Evolutionary conservation across 2,797 vertebrate species (phyloP).

Genomic region (Coluber constrictor): DNA sequence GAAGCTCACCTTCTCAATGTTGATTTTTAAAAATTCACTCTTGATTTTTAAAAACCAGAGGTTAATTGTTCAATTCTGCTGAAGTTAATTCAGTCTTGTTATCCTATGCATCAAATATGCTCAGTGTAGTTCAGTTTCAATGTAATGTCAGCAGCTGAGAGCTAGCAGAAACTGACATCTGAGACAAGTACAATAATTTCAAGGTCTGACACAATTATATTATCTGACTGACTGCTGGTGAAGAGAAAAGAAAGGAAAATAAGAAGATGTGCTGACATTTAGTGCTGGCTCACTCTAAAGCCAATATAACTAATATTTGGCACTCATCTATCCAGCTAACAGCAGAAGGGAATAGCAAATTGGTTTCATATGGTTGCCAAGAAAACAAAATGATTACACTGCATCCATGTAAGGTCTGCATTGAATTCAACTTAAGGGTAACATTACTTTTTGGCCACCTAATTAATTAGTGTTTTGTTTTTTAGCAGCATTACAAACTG

Average conservation of each 20-base stretch:
- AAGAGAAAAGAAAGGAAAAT: not conserved
- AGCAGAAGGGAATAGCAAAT: not conserved
- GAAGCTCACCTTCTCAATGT: not conserved
- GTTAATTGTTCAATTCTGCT: not conserved
- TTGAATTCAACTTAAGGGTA: not conserved
- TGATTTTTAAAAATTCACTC: not conserved
- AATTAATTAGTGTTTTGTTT: not conserved
- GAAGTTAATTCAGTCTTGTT: not conserved
- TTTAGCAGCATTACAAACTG: not conserved
- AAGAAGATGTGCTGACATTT: not conserved
- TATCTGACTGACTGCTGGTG: not conserved
- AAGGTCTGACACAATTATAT: not conserved
- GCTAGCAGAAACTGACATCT: not conserved
- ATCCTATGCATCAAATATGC: not conserved
- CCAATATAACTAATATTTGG: not conserved
- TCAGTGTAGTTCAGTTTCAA: not conserved
- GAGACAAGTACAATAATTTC: not conserved
- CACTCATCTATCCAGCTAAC: not conserved
- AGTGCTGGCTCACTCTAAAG: not conserved
- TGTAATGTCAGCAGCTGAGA: not conserved
- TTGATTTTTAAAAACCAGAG: not conserved
- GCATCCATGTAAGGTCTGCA: not conserved
- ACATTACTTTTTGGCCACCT: not conserved
- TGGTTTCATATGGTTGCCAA: not conserved
- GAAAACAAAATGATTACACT: not conserved